phyloP scores from a whole-genome alignment of 1,140 invertebrate genomes.

The Apis mellifera region Amel_HAv3.1 CM009936.2:8890501-8891000 shows the following conservation, averaged over 20 bases:
- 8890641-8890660: constrained; percentile 1
- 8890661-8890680: background rate
- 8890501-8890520: too few relatives aligned
- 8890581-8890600: too few relatives aligned
- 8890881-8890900: constrained; percentile 72
- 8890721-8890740: constrained; percentile 16
- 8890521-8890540: too few relatives aligned
- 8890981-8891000: background rate
- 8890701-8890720: constrained; percentile 1
- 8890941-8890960: constrained; percentile 75
- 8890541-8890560: too few relatives aligned
- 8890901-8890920: constrained; percentile 73
- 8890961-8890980: constrained; percentile 76
- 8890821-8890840: constrained; percentile 76
- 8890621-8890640: background rate
- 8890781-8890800: constrained; percentile 71
- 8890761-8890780: constrained; percentile 43
- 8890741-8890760: constrained; percentile 47
- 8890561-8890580: too few relatives aligned
- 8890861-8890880: constrained; percentile 55
- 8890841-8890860: constrained; percentile 63
- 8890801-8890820: constrained; percentile 71
- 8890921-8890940: constrained; percentile 78
- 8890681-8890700: background rate
- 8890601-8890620: too few relatives aligned